phyloP scores from a whole-genome alignment of 1,140 invertebrate species.

The Limonius californicus region DNA sequence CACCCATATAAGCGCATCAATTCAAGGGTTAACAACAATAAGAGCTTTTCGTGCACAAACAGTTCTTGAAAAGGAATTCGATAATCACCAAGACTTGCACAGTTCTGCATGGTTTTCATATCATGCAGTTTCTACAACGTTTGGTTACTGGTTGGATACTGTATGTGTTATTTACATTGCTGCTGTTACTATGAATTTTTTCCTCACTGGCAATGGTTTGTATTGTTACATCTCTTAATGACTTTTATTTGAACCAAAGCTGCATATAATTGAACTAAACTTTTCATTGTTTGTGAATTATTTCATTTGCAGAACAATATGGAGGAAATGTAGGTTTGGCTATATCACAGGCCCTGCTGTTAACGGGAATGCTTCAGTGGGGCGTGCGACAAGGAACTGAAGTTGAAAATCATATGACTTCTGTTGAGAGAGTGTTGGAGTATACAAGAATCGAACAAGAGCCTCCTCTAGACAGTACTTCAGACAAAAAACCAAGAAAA shows the following conservation, averaged over 20 bases:
- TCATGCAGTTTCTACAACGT: conserved; percentile 56
- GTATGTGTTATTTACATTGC: conserved; percentile 69
- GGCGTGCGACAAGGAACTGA: conserved; percentile 84
- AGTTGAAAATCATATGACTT: conserved; percentile 83
- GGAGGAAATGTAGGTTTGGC: conserved; percentile 71
- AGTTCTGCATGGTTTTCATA: conserved; percentile 62
- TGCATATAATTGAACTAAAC: conserved; percentile 14
- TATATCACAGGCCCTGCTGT: conserved; percentile 71
- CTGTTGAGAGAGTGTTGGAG: conserved; percentile 70
- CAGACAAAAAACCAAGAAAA: conserved; percentile 61
- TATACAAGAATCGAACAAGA: conserved; percentile 70
- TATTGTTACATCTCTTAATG: conserved; percentile 9
- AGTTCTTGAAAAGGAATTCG: conserved; percentile 73
- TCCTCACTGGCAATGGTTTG: conserved; percentile 50
- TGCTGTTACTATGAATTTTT: conserved; percentile 64
- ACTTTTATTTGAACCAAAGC: neutral
- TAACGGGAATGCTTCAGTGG: conserved; percentile 81
- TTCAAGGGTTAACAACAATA: conserved; percentile 83
- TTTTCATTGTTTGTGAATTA: no score
- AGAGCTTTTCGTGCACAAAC: conserved; percentile 74
- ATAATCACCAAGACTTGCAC: conserved; percentile 68
- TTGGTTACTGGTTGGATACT: conserved; percentile 73
- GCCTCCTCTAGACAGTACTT: conserved; percentile 62
- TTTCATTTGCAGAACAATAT: conserved; percentile 52
- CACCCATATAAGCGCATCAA: conserved; percentile 77